These are phyloP conservation scores for Diachasma alloeum DNA, from an alignment of 1,140 invertebrate genomes.

Conservation along the genomic window DNA sequence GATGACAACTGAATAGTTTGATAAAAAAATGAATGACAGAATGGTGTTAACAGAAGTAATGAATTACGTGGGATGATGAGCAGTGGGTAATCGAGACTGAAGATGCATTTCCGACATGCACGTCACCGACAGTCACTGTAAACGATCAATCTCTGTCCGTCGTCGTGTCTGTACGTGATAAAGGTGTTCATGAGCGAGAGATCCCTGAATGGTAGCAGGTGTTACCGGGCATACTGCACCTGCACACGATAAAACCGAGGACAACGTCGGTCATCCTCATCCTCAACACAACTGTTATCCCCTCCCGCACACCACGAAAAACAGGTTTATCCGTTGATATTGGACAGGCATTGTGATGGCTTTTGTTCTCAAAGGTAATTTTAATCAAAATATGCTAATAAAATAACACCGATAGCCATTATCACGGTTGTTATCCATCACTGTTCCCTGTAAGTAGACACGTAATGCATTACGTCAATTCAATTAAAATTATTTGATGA, in stretches of 20 bases:
- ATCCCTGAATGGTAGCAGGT: not conserved
- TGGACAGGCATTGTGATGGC: not conserved
- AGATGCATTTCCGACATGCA: not conserved
- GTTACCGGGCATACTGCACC: not conserved
- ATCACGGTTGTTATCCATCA: not conserved
- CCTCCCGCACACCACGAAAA: not conserved
- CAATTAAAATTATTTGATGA: not conserved
- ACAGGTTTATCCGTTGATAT: not conserved
- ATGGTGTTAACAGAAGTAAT: not conserved
- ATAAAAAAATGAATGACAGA: not conserved
- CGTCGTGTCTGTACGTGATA: not conserved
- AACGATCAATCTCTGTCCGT: not conserved
- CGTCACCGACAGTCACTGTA: not conserved
- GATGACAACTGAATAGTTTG: not conserved
- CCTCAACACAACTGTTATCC: not conserved
- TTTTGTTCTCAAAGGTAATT: not conserved
- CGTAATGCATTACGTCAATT: not conserved
- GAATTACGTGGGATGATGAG: not conserved
- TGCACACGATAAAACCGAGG: not conserved
- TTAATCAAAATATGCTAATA: conserved; percentile 6
- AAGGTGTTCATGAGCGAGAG: not conserved
- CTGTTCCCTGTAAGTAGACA: not conserved
- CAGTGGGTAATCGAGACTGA: not conserved
- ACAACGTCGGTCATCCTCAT: not conserved
- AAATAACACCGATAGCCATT: not conserved